Percentiles rank a stretch among this genome's conserved stretches.
Conservation (phyloP, 2,888 invertebrate genomes). For the Operophtera brumata region DNA sequence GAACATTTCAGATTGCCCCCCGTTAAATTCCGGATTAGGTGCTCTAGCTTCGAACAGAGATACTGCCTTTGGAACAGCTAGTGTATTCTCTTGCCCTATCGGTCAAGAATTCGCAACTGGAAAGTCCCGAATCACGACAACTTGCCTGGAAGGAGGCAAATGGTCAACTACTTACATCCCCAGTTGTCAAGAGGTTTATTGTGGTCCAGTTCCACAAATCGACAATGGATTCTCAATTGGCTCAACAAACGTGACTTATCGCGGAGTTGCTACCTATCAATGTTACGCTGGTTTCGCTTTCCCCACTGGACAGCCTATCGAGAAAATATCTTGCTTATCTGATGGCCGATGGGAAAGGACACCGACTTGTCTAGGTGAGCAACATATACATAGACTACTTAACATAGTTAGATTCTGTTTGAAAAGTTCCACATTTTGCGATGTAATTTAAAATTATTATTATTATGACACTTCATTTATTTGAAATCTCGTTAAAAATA, state of each 20-base stretch:
- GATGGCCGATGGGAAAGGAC: conserved; percentile 96
- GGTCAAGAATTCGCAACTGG: conserved; percentile 97
- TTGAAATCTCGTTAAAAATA: too few relatives aligned
- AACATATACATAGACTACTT: conserved; percentile 34
- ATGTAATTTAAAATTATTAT: too few relatives aligned
- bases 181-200: conserved; percentile 96
- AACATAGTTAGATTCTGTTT: not conserved
- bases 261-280: conserved; percentile 96
- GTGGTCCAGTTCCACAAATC: conserved; percentile 98
- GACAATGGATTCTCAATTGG: conserved; percentile 98
- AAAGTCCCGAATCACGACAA: conserved; percentile 89
- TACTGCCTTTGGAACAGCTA: conserved; percentile 93
- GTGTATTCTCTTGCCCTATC: conserved; percentile 94
- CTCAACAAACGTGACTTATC: conserved; percentile 96
- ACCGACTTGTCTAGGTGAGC: conserved; percentile 90
- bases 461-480: too few relatives aligned
- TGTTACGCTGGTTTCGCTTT: conserved; percentile 98
- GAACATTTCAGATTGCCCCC: conserved; percentile 88
- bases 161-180: conserved; percentile 96
- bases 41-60: conserved; percentile 95
- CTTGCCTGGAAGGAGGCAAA: conserved; percentile 93
- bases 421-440: not conserved
- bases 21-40: conserved; percentile 90
- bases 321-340: conserved; percentile 92
- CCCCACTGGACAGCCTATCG: conserved; percentile 91